Evolutionary conservation across 2,797 vertebrate species (phyloP).

Genomic region (Acanthurus leucopareius): DNA sequence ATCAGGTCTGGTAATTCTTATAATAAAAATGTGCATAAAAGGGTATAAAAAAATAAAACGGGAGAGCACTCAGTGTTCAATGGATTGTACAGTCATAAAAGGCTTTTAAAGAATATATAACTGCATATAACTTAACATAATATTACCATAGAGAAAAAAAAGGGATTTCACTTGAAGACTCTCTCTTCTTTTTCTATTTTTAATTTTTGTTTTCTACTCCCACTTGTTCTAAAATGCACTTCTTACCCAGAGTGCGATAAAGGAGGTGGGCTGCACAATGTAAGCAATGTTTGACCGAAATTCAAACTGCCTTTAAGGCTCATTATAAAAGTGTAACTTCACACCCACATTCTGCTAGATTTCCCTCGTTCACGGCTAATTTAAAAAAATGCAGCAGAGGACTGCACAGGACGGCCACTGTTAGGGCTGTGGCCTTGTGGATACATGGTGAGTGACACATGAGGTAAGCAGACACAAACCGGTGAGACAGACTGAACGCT

Average conservation of each 20-base stretch:
- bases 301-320: conserved; percentile 12
- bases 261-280: neutral
- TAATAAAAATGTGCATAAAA: neutral
- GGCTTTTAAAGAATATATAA: neutral
- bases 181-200: neutral
- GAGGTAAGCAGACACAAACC: too few relatives aligned
- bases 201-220: neutral
- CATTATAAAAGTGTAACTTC: conserved; percentile 5
- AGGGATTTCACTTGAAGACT: neutral
- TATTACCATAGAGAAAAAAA: neutral
- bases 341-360: too few relatives aligned
- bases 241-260: neutral
- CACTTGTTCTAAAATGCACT: conserved; percentile 7
- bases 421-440: too few relatives aligned
- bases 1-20: neutral
- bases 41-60: neutral
- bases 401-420: too few relatives aligned
- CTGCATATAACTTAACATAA: neutral
- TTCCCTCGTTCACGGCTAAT: too few relatives aligned
- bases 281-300: conserved; percentile 24
- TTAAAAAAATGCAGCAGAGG: too few relatives aligned
- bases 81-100: neutral
- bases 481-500: too few relatives aligned
- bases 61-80: neutral
- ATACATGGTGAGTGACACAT: too few relatives aligned